Conservation (phyloP, 2,797 vertebrate species). For the Eulemur albifrons region DNA sequence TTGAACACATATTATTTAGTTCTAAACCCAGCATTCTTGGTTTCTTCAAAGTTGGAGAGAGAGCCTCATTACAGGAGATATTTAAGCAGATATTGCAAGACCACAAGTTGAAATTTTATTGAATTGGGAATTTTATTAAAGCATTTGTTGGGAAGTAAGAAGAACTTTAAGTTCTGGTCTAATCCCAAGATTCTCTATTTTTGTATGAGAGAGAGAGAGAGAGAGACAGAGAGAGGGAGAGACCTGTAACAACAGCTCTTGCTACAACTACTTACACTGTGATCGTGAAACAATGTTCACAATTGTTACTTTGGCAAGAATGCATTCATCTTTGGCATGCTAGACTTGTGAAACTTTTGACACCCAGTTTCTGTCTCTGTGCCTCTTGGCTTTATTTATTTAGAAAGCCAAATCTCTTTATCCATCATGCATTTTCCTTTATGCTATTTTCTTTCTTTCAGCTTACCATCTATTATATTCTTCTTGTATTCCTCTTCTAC, state of each 20-base stretch:
- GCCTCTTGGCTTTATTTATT: background rate
- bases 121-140: background rate
- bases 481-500: background rate
- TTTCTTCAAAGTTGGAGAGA: background rate
- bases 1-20: background rate
- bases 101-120: no score
- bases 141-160: background rate
- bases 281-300: background rate
- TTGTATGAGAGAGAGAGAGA: background rate
- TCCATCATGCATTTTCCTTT: background rate
- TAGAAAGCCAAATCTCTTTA: background rate
- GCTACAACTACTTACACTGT: background rate
- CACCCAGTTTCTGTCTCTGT: background rate
- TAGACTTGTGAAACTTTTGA: background rate
- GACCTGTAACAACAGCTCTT: background rate
- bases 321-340: background rate
- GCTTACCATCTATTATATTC: background rate
- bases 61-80: background rate
- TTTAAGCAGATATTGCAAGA: background rate
- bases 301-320: background rate
- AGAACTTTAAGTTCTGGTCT: slow-evolving; percentile 1
- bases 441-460: background rate
- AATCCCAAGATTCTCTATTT: background rate
- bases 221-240: background rate
- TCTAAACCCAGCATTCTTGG: background rate